Evolutionary conservation across 2,113 vertebrate species (phyloP).

Genomic region (Calcarius ornatus): DNA sequence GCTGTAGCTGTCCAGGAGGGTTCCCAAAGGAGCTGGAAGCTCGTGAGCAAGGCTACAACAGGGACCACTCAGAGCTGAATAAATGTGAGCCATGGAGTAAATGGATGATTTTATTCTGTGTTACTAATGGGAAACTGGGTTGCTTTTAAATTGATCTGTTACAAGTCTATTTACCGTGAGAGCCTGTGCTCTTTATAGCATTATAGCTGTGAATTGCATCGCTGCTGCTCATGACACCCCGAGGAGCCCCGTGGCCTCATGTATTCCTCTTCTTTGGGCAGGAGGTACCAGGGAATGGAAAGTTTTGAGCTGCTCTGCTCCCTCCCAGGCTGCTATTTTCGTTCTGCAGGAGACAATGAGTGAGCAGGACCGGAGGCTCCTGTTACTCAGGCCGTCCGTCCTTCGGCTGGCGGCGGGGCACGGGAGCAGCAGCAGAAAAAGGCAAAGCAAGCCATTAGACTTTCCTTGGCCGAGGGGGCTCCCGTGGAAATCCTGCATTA

Average conservation of each 20-base stretch:
- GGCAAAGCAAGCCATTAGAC: not conserved
- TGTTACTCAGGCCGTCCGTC: not conserved
- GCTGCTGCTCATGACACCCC: not conserved
- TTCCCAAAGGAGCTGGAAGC: not conserved
- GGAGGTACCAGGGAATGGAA: not conserved
- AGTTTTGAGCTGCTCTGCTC: not conserved
- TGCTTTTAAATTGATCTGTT: not conserved
- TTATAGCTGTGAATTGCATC: not conserved
- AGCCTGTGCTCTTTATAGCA: not conserved
- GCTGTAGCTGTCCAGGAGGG: not conserved
- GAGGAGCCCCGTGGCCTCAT: not conserved
- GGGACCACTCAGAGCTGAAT: not conserved
- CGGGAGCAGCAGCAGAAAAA: not conserved
- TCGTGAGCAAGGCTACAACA: not conserved
- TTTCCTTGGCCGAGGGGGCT: not conserved
- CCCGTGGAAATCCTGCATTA: not conserved
- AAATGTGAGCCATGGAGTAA: not conserved
- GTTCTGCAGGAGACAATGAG: conserved; percentile 1
- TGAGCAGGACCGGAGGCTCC: not conserved
- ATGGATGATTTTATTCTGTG: not conserved
- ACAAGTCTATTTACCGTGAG: not conserved
- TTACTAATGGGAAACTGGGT: not conserved
- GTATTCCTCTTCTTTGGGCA: not conserved
- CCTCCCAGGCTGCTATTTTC: conserved; percentile 24
- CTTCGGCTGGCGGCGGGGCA: not conserved